Evolutionary conservation across 2,888 invertebrate species (phyloP).

Genomic region (Lasioglossum morio): DNA sequence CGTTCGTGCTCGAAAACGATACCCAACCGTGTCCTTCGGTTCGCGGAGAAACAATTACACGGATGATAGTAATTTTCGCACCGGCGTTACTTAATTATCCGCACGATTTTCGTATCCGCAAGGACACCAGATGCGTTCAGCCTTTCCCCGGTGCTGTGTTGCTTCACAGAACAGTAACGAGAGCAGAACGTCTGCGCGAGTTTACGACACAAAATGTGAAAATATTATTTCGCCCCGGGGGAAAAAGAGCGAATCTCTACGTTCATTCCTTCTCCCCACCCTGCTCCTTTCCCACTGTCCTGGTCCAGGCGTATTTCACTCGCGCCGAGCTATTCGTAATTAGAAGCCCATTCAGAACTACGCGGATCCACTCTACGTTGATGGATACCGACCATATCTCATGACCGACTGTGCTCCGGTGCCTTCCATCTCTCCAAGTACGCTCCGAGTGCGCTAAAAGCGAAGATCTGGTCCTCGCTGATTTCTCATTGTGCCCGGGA

Average conservation of each 20-base stretch:
- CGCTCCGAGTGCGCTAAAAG: conserved; percentile 56
- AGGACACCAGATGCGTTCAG: conserved; percentile 2
- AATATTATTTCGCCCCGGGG: conserved; percentile 39
- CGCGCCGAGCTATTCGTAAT: conserved; percentile 67
- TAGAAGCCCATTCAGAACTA: conserved; percentile 72
- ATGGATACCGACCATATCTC: conserved; percentile 73
- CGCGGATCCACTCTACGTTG: conserved; percentile 68
- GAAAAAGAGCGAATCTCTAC: conserved; percentile 35
- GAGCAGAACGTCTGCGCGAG: not conserved
- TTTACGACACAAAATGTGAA: conserved; percentile 51
- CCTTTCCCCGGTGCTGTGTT: not conserved
- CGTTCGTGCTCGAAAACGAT: not conserved
- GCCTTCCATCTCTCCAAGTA: conserved; percentile 68
- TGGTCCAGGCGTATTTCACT: conserved; percentile 58
- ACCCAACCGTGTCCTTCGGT: not conserved
- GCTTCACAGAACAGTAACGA: not conserved
- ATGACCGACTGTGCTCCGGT: conserved; percentile 50
- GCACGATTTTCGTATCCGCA: conserved; percentile 4
- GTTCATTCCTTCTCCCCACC: conserved; percentile 39
- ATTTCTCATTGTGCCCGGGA: conserved; percentile 52
- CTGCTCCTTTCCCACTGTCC: not conserved
- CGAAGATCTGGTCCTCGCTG: conserved; percentile 47
- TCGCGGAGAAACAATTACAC: conserved; percentile 1
- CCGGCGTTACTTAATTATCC: not conserved
- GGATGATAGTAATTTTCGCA: conserved; percentile 5